Percentiles rank a stretch among this genome's conserved stretches.
phyloP scores from a whole-genome alignment of 1,140 invertebrate species.

The Drosophila nikananu region DNA sequence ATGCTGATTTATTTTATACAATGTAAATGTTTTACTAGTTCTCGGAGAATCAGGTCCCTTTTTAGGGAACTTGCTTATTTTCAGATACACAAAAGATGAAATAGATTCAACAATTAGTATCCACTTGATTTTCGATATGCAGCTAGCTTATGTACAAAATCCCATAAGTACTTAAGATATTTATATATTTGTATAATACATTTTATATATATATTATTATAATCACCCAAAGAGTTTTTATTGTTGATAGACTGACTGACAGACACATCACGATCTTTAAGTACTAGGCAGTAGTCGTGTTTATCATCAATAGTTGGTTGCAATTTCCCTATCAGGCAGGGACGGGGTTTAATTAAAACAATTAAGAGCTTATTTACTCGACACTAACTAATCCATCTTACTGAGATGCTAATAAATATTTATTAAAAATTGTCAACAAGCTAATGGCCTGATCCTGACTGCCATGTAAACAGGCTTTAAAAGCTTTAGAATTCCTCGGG shows the following conservation, averaged over 20 bases:
- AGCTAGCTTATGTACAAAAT: too few species aligned
- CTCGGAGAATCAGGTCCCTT: too few species aligned
- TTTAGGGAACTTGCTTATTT: too few species aligned
- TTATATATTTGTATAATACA: neutral
- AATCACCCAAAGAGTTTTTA: neutral
- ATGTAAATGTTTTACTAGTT: too few species aligned
- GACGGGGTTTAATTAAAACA: conserved; percentile 29
- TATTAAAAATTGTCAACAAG: neutral
- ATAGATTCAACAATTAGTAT: too few species aligned
- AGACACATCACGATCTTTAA: conserved; percentile 37
- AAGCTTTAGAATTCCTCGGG: neutral
- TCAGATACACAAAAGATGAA: too few species aligned
- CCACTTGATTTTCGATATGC: too few species aligned
- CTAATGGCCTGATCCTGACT: neutral
- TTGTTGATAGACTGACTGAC: conserved; percentile 6
- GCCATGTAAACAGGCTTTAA: conserved; percentile 19
- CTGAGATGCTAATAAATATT: neutral
- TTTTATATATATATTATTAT: neutral
- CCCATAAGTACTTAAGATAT: neutral
- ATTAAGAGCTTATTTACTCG: conserved; percentile 24
- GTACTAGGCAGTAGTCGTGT: neutral
- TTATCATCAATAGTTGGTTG: too few species aligned
- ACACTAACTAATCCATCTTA: neutral
- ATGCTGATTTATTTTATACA: too few species aligned
- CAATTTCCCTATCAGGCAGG: conserved; percentile 1